These are phyloP conservation scores for Ptychadena robeensis DNA, from an alignment of 2,797 vertebrate genomes.

Conservation along the genomic window DNA sequence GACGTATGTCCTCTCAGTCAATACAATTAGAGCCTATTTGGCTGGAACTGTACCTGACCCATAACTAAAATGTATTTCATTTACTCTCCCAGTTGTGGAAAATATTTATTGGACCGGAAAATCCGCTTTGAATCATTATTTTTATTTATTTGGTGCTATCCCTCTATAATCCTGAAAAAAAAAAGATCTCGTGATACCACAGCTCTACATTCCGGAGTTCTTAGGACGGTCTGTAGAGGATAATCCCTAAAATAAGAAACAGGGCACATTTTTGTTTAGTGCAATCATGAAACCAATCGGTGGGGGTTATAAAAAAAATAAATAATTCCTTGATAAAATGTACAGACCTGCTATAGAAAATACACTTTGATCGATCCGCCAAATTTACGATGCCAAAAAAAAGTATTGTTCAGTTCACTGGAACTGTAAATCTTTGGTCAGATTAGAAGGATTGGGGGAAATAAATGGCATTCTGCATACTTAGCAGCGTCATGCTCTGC, in stretches of 20 bases:
- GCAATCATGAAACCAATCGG: slow-evolving; percentile 26
- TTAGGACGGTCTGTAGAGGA: slow-evolving; percentile 6
- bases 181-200: neutral
- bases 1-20: slow-evolving; percentile 63
- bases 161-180: neutral
- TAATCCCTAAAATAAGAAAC: slow-evolving; percentile 36
- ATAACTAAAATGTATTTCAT: slow-evolving; percentile 63
- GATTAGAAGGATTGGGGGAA: slow-evolving; percentile 19
- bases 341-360: slow-evolving; percentile 4
- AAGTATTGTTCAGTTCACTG: slow-evolving; percentile 13
- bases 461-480: slow-evolving; percentile 1
- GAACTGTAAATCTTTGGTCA: slow-evolving; percentile 14
- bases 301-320: no score
- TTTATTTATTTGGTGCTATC: slow-evolving; percentile 15
- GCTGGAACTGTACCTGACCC: slow-evolving; percentile 45
- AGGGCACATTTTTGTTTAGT: slow-evolving; percentile 4
- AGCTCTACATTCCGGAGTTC: neutral
- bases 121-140: neutral
- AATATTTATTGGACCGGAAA: slow-evolving; percentile 35
- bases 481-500: neutral
- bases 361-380: slow-evolving; percentile 11
- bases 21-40: slow-evolving; percentile 55
- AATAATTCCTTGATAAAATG: neutral
- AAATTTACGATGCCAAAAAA: slow-evolving; percentile 24
- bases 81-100: slow-evolving; percentile 55